Base-by-base conservation (phyloP, 2,888 invertebrate species). In the Dysmachus trigonus region DNA sequence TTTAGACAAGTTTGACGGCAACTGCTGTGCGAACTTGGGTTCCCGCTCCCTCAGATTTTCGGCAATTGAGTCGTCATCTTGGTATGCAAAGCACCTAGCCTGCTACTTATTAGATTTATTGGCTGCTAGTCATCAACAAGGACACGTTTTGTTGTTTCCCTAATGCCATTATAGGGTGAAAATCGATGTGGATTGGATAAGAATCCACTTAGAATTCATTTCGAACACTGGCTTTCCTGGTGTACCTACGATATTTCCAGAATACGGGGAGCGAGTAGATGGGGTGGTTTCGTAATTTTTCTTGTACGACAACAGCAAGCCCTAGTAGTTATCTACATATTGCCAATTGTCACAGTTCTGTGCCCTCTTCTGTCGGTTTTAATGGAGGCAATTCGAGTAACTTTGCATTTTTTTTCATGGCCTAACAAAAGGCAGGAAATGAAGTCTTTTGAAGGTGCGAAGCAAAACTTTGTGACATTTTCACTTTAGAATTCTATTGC, bases 81-180 rank as follows among this genome's bases (percentile, higher is more conserved):
- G 38, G 82, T 82, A 82, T 82, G 82, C 82, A 82, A 82, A 82
- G 35, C 82, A 82, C 33, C 35, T 18, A 33, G 33, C 8, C 62
- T 31, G 62, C 33, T 31, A 41, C 62, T 82, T 82, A 82, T 82
- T 82, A 82, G 82, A 82, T 82, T 82, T 82, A 82, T 82, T 82
- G 82, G 82, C 62, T 82, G 82, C 82, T 62, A 82, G 82, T 82
- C 82, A 82, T 62, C 35, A 71, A 31, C 62, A 53, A 82, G 62
- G 82, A 62, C 82, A 71, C 35, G 82, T 82, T 82, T 62, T 62
- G 82, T 82, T 82, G 62, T 71, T 53, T 22, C 31, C n/a, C 38
- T 82, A 31, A 71, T 82, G 35, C 15, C 35, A 71, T 82, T 82
- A 82, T 82, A 18, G 35, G 62, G 82, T 82, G 82, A 62, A 62